Evolutionary conservation across 2,888 invertebrate genomes (phyloP).

Genomic region (Plebejus anna): DNA sequence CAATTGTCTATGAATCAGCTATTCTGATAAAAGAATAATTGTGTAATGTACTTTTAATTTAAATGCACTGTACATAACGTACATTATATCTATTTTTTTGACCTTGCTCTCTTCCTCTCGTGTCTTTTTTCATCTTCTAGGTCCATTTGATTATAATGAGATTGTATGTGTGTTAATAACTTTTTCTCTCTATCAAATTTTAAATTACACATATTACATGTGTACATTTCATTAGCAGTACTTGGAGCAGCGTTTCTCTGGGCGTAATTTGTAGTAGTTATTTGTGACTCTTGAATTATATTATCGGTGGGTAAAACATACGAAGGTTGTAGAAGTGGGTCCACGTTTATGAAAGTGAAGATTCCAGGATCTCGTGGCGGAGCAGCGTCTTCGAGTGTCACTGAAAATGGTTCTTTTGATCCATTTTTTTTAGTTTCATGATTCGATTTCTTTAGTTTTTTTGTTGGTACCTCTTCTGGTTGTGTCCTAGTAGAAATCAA

Average conservation of each 20-base stretch:
- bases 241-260: slow-evolving; percentile 41
- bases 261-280: slow-evolving; percentile 59
- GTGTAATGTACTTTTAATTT: background rate
- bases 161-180: slow-evolving; percentile 63
- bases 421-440: slow-evolving; percentile 38
- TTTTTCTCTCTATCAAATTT: slow-evolving; percentile 68
- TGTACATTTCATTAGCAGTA: slow-evolving; percentile 51
- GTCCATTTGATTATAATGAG: slow-evolving; percentile 66
- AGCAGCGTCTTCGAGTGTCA: slow-evolving; percentile 51
- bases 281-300: slow-evolving; percentile 72
- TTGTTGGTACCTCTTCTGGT: slow-evolving; percentile 46
- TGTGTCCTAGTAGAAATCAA: slow-evolving; percentile 68
- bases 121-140: slow-evolving; percentile 54
- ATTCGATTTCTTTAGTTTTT: slow-evolving; percentile 52
- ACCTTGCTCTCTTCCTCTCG: slow-evolving; percentile 36
- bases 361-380: slow-evolving; percentile 55
- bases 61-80: background rate
- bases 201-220: slow-evolving; percentile 67
- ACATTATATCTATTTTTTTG: background rate
- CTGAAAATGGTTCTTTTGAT: slow-evolving; percentile 49
- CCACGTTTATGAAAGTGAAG: slow-evolving; percentile 72
- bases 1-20: background rate
- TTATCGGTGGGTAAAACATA: slow-evolving; percentile 68
- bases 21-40: too few relatives aligned
- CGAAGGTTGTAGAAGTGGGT: slow-evolving; percentile 65